phyloP scores from a whole-genome alignment of 2,888 invertebrate species.

The Calameuta pallipes region DNA sequence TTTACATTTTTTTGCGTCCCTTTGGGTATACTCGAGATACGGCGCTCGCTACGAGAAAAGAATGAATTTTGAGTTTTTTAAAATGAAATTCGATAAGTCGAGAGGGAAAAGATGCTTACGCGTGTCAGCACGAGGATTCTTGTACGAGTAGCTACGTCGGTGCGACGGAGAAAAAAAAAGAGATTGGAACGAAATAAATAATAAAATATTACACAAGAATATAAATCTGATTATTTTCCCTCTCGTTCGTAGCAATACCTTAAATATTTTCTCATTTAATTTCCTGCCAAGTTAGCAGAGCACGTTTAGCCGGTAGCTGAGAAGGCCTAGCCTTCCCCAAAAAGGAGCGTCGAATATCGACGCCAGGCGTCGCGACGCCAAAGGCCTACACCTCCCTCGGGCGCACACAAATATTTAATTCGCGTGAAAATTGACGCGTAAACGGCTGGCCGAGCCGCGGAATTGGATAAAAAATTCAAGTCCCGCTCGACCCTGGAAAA shows the following conservation, averaged over 20 bases:
- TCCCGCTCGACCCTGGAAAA: background rate
- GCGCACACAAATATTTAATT: conserved; percentile 48
- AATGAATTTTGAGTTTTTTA: background rate
- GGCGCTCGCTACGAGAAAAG: background rate
- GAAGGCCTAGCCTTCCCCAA: background rate
- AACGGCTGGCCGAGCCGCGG: conserved; percentile 6
- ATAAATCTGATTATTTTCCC: background rate
- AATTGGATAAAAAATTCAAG: background rate
- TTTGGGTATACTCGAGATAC: background rate
- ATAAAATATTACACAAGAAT: background rate
- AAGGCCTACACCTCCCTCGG: background rate
- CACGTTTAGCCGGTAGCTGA: background rate
- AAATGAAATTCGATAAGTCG: background rate
- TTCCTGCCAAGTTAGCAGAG: background rate
- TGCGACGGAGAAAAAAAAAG: background rate
- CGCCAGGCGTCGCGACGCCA: background rate
- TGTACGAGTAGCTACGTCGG: background rate
- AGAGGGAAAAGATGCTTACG: background rate
- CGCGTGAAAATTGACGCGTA: conserved; percentile 47
- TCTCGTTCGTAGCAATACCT: background rate
- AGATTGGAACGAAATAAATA: background rate
- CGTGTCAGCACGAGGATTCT: background rate
- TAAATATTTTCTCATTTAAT: background rate
- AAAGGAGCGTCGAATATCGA: background rate
- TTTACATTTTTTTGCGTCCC: background rate